Evolutionary conservation across 2,113 vertebrate genomes (phyloP), one percentile per base, ranked within the genome.

Genomic region (Sinosuthora webbiana): DNA sequence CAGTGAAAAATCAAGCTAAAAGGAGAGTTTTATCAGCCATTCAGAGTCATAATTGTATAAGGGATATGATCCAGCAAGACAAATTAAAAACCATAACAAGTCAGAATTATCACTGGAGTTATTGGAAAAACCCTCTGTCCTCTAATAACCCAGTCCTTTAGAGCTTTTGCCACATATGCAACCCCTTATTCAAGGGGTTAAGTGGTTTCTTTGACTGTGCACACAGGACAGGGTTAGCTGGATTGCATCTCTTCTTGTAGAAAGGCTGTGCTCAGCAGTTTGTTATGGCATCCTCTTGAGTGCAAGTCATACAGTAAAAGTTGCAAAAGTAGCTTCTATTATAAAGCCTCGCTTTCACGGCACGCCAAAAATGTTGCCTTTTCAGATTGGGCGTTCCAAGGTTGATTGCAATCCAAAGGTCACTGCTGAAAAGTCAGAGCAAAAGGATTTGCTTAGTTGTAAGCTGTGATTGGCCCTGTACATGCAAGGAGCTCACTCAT

Each of bases 301-400:
- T 71, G 44, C 44, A 77, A 80, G 83, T 55, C 78, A 62, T 49
- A 83, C 59, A 76, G 45, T 59, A 59, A 63, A 91, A 64, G 56
- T 88, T 92, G 83, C 92, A 93, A 83, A 96, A 94, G 93, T 74
- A 44, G 52, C 71, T 95, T 83, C 83, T 85, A 42, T 73, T 75
- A 50, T 64, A 78, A 93, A 86, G 65, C 49, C 47, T 74, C 1
- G 44, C 79, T 95, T 92, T 93, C 83, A 92, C 0, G 1, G 73
- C 76, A 75, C 10, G 79, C 75, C 64, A 93, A 83, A 94, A 92
- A 83, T 53, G 71, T 94, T 93, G 83, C 69, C 64, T 83, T 94
- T 96, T 93, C 64, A 81, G 37, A 93, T 27, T 52, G 60, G 65
- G 64, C 4, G 2, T 93, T 92, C 76, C 49, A 88, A 92, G 76